phyloP scores from a whole-genome alignment of 2,888 invertebrate species.

The Leptinotarsa tumamoca region DNA sequence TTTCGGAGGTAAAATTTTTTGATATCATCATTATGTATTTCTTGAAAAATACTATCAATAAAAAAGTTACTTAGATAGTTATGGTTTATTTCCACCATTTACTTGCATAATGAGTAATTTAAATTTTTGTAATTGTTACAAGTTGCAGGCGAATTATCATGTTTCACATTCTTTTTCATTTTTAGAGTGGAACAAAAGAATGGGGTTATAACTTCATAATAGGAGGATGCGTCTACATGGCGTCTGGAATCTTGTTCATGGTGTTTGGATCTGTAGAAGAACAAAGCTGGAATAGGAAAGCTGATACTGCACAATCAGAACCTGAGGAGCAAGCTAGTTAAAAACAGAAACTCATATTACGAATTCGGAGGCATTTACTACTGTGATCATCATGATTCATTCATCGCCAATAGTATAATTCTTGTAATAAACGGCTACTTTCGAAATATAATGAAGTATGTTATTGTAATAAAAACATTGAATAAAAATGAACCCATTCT shows the following conservation, averaged over 20 bases:
- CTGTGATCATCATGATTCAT: background rate
- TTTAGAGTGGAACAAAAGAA: slow-evolving; percentile 31
- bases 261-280: slow-evolving; percentile 35
- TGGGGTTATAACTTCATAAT: slow-evolving; percentile 34
- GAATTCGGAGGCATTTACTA: background rate
- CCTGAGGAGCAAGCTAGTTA: background rate
- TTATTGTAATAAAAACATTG: too few species aligned
- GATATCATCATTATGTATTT: too few species aligned
- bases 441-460: background rate
- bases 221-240: slow-evolving; percentile 32
- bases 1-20: too few species aligned
- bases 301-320: background rate
- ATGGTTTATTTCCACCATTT: too few species aligned
- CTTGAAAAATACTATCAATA: too few species aligned
- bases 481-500: too few species aligned
- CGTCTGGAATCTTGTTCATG: slow-evolving; percentile 32
- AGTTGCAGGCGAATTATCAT: background rate
- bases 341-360: background rate
- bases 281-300: slow-evolving; percentile 36
- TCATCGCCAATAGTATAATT: background rate
- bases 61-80: too few species aligned
- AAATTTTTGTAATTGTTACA: background rate
- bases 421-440: background rate
- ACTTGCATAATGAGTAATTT: too few species aligned
- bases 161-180: background rate